Conservation (phyloP, 2,113 vertebrate genomes). For the Lethenteron camtschaticum region DNA sequence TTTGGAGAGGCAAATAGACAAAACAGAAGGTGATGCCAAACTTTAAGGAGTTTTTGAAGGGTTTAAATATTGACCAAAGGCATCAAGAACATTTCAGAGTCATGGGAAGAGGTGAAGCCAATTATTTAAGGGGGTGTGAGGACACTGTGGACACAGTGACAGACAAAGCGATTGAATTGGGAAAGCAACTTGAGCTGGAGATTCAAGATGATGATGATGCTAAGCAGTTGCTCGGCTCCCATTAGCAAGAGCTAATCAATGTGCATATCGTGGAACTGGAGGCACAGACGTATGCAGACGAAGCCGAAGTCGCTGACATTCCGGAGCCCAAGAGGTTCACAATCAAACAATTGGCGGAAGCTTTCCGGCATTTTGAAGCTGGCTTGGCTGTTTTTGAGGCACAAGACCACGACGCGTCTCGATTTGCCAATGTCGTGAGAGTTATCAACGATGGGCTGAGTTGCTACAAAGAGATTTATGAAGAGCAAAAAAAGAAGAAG, state of each 20-base stretch:
- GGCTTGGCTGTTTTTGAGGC: conserved; percentile 6
- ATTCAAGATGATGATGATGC: conserved; percentile 7
- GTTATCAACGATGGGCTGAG: conserved; percentile 4
- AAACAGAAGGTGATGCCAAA: conserved; percentile 6
- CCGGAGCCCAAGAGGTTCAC: conserved; percentile 3
- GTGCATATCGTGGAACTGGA: conserved; percentile 8
- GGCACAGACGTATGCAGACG: background rate
- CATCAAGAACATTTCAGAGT: conserved; percentile 7
- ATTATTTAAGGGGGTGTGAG: conserved; percentile 4
- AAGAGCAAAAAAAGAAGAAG: background rate
- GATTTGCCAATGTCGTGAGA: conserved; percentile 5
- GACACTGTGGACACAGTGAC: background rate
- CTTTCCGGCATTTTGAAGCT: conserved; percentile 4
- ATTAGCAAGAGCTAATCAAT: conserved; percentile 7
- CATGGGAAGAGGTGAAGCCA: conserved; percentile 7
- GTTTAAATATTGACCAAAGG: conserved; percentile 7
- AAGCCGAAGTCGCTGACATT: background rate
- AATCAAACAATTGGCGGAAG: conserved; percentile 7
- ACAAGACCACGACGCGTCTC: conserved; percentile 6
- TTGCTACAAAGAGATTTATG: conserved; percentile 8
- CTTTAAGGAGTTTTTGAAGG: conserved; percentile 1
- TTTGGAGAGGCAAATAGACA: conserved; percentile 6
- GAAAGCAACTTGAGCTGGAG: conserved; percentile 4
- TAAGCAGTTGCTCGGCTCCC: conserved; percentile 5
- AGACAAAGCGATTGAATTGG: background rate